Conservation (phyloP, 1,140 invertebrate species). For the Neelides sp. region DNA sequence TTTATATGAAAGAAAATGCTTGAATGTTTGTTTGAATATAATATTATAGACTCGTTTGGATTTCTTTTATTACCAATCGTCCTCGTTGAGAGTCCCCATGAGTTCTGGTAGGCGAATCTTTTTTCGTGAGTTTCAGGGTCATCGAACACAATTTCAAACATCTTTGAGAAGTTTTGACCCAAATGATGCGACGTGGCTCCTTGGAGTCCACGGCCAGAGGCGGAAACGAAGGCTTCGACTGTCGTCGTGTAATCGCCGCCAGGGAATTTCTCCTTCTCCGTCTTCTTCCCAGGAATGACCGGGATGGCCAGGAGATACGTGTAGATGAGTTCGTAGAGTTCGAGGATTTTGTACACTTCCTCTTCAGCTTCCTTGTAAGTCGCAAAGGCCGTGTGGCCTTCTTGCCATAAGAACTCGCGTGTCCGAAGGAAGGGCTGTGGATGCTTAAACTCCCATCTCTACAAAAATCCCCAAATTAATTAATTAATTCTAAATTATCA, state of each 20-base stretch:
- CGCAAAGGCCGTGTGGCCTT: constrained; percentile 93
- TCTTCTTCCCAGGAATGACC: constrained; percentile 87
- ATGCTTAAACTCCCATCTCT: constrained; percentile 99
- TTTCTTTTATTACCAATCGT: constrained; percentile 70
- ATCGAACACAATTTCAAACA: constrained; percentile 96
- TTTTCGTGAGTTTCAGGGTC: constrained; percentile 82
- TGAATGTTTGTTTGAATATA: too few species aligned
- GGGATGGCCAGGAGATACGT: constrained; percentile 87
- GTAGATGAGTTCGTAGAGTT: constrained; percentile 75
- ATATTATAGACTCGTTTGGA: too few species aligned
- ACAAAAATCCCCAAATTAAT: constrained; percentile 27
- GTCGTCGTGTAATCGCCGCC: constrained; percentile 96
- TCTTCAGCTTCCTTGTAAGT: constrained; percentile 66
- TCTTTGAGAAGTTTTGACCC: constrained; percentile 98
- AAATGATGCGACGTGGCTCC: constrained; percentile 95
- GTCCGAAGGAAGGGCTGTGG: constrained; percentile 96
- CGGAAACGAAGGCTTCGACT: constrained; percentile 87
- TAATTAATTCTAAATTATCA: not conserved
- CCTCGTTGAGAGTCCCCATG: constrained; percentile 94
- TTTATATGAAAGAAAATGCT: not conserved
- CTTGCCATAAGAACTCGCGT: constrained; percentile 98
- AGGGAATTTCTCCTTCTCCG: constrained; percentile 99
- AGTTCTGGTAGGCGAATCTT: constrained; percentile 85
- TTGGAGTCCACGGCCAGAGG: constrained; percentile 87
- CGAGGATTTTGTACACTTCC: constrained; percentile 69